phyloP scores from a whole-genome alignment of 2,888 invertebrate species.

The Acanthoscelides obtectus region DNA sequence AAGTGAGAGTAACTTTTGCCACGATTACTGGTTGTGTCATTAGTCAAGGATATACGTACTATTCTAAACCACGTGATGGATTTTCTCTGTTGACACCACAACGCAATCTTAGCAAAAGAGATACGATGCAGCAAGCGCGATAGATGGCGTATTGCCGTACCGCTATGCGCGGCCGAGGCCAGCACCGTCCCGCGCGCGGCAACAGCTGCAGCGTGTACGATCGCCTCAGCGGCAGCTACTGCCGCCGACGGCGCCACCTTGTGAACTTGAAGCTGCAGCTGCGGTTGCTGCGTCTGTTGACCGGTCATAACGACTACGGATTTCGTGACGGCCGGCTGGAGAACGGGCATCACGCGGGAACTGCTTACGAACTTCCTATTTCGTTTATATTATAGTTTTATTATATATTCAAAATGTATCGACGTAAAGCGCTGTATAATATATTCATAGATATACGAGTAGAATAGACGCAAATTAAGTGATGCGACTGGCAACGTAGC shows the following conservation, averaged over 20 bases:
- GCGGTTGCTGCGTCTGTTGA: conserved; percentile 31
- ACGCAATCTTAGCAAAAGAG: background rate
- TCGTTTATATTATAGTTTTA: no score
- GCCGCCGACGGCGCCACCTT: background rate
- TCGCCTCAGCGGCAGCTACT: background rate
- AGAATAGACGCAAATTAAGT: no score
- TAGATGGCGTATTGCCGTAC: background rate
- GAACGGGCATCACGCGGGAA: conserved; percentile 41
- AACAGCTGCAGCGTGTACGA: background rate
- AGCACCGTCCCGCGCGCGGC: background rate
- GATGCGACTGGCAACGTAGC: no score
- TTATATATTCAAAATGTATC: no score
- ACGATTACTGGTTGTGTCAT: no score
- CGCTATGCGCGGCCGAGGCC: background rate
- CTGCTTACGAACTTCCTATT: conserved; percentile 45
- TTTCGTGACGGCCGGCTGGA: conserved; percentile 42
- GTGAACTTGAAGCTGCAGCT: conserved; percentile 27
- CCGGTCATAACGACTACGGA: conserved; percentile 40
- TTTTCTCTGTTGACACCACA: background rate
- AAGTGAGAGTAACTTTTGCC: no score
- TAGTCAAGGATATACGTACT: no score
- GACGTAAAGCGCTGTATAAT: no score
- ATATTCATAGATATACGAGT: no score
- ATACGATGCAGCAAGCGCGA: background rate
- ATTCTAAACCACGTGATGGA: background rate